These are phyloP conservation scores for Trigoniulus corallinus DNA, from an alignment of 1,140 invertebrate species.

Conservation along the genomic window DNA sequence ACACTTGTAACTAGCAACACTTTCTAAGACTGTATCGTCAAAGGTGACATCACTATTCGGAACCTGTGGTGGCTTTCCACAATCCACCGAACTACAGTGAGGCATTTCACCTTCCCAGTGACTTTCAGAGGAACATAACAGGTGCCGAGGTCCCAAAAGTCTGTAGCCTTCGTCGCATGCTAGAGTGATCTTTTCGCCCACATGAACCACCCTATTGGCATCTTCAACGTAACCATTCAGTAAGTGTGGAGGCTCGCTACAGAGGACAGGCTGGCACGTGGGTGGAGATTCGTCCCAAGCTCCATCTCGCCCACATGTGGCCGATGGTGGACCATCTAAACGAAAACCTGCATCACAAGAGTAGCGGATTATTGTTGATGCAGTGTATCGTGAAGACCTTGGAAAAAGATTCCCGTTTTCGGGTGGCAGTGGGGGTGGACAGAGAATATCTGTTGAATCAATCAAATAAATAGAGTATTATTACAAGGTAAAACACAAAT, in stretches of 20 bases:
- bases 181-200: not conserved
- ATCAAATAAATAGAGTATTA: not conserved
- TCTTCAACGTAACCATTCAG: slow-evolving; percentile 8
- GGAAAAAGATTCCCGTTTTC: slow-evolving; percentile 8
- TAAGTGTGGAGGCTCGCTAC: slow-evolving; percentile 13
- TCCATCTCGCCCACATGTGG: slow-evolving; percentile 27
- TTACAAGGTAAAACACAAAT: not conserved
- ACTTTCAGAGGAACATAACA: slow-evolving; percentile 9
- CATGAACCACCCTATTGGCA: not conserved
- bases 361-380: slow-evolving; percentile 12
- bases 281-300: slow-evolving; percentile 21
- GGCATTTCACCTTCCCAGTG: slow-evolving; percentile 12
- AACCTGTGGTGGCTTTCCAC: slow-evolving; percentile 21
- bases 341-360: slow-evolving; percentile 27
- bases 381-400: slow-evolving; percentile 20
- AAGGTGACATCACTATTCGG: slow-evolving; percentile 14
- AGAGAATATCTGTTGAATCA: slow-evolving; percentile 9
- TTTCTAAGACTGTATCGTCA: slow-evolving; percentile 12
- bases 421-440: slow-evolving; percentile 9
- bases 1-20: slow-evolving; percentile 21
- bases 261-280: slow-evolving; percentile 13
- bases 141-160: slow-evolving; percentile 9
- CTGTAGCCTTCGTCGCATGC: slow-evolving; percentile 15
- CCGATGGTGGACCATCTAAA: slow-evolving; percentile 23
- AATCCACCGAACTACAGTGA: slow-evolving; percentile 21